Conservation (phyloP, 64 coral and sea anemone genomes). For the Pocillopora verrucosa region DNA sequence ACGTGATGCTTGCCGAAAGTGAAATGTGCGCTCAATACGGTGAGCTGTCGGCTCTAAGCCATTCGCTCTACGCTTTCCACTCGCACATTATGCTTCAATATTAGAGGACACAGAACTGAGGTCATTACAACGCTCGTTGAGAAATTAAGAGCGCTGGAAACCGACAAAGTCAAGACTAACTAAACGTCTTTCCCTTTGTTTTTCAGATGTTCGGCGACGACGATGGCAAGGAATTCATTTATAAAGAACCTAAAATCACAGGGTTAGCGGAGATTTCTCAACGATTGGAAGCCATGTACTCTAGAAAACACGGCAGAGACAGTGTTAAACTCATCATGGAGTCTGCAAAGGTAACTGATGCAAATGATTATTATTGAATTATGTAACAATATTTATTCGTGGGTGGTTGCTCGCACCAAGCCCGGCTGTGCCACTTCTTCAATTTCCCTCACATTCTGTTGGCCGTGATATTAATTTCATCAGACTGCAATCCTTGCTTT, state of each 20-base stretch:
- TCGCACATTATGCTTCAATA: too few species aligned
- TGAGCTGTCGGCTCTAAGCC: too few species aligned
- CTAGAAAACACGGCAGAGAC: constrained; percentile 59
- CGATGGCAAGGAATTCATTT: constrained; percentile 95
- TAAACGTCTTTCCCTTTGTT: neutral
- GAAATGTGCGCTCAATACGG: too few species aligned
- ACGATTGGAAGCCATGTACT: constrained; percentile 83
- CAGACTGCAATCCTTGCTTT: too few species aligned
- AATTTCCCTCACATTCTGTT: too few species aligned
- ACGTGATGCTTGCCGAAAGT: too few species aligned
- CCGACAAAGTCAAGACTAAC: neutral
- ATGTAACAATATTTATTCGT: neutral
- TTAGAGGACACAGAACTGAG: too few species aligned
- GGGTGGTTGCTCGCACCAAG: neutral
- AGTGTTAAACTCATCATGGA: constrained; percentile 89
- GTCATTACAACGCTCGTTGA: too few species aligned
- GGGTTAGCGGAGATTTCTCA: constrained; percentile 86
- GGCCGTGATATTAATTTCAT: too few species aligned
- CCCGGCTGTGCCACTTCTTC: neutral
- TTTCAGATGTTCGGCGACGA: constrained; percentile 74
- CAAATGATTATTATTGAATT: neutral
- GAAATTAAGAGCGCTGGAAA: too few species aligned
- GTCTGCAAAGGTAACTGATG: constrained; percentile 80
- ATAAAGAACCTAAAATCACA: constrained; percentile 98
- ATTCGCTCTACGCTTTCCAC: too few species aligned